Base-by-base conservation (phyloP, 1,140 invertebrate species). In the Babylonia areolata region DNA sequence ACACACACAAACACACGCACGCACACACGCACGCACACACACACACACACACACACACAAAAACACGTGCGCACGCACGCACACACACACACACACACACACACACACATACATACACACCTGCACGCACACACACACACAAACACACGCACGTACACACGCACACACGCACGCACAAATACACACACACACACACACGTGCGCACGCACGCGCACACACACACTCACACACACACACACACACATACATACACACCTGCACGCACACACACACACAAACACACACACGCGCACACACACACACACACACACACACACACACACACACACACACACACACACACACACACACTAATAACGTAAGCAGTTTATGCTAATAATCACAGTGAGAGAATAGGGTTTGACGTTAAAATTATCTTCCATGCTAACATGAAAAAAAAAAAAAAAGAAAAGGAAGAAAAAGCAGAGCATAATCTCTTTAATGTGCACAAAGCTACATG, bases 121-220 rank as follows among this genome's bases (percentile, higher is more conserved):
- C 23, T 31, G 58, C 58, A 69, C 58, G 28, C 58, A n/a, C 6
- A 23, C 6, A 6, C 15, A 12, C 20, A 9, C 58, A 20, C 58
- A 69, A 6, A 15, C 0, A 69, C 12, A 69, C 6, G n/a, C 23
- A 69, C 23, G n/a, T n/a, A n/a, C n/a, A n/a, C 64, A n/a, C 64
- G n/a, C 64, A 69, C 64, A 69, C 64, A 69, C 64, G n/a, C 64
- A 69, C 64, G 28, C 64, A n/a, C 64, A 69, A 9, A 69, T 23
- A 69, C 64, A 69, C 64, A n/a, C 64, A 69, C 64, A 69, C 64
- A 69, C 77, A 39, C 37, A 79, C 42, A 79, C 37, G 35, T n/a
- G 6, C 40, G 46, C 6, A 85, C 39, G 69, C 39, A 42, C 17
- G 40, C 73, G 2, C 73, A 40, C 39, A 35, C 11, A 33, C 58